Conservation (phyloP, 2,888 invertebrate species). For the Lumbricus terrestris region DNA sequence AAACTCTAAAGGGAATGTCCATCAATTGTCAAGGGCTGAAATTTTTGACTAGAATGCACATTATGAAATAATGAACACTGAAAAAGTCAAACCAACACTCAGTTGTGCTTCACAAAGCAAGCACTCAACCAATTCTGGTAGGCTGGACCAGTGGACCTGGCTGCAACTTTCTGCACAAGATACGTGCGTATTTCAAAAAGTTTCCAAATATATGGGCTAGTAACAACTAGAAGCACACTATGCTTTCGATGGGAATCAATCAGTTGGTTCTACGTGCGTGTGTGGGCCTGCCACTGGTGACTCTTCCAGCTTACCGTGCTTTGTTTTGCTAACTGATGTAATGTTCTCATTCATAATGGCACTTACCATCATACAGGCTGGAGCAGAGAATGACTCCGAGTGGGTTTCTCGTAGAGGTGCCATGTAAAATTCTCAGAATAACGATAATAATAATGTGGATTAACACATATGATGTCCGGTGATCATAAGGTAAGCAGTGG, state of each 20-base stretch:
- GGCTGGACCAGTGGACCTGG: neutral
- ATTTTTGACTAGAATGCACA: neutral
- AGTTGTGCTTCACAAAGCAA: neutral
- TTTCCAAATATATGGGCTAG: neutral
- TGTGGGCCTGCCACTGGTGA: no score
- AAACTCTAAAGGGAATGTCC: neutral
- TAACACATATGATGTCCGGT: neutral
- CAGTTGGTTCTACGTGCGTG: no score
- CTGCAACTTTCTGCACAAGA: neutral
- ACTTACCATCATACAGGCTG: no score
- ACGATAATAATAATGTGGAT: no score
- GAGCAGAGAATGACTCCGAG: no score
- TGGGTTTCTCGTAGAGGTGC: no score
- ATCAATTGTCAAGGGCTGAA: neutral
- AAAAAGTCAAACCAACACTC: neutral
- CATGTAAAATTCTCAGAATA: no score
- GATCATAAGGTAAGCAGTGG: neutral
- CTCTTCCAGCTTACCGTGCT: no score
- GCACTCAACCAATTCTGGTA: neutral
- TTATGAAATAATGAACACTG: neutral
- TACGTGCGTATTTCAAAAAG: neutral
- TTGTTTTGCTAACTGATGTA: no score
- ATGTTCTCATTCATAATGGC: no score
- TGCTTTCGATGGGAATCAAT: no score
- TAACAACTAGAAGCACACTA: no score